Evolutionary conservation across 2,888 invertebrate species (phyloP).

Genomic region (Luperina testacea): DNA sequence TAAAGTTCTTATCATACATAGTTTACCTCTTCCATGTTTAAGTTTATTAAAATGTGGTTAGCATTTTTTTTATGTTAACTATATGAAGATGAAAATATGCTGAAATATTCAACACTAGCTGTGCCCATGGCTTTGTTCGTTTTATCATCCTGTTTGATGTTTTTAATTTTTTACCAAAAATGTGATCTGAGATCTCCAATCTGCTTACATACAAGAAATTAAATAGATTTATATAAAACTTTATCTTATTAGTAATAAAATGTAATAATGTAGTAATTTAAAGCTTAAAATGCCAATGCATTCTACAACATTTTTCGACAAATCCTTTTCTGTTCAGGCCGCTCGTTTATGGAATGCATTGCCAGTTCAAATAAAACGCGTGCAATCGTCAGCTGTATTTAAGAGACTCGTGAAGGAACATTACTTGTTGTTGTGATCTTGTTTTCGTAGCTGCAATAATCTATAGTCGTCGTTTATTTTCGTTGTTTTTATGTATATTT

Average conservation of each 20-base stretch:
- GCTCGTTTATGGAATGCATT: too few relatives aligned
- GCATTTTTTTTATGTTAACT: conserved; percentile 7
- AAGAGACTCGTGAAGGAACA: too few relatives aligned
- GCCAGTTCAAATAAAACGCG: too few relatives aligned
- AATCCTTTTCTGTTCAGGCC: too few relatives aligned
- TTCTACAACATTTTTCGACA: too few relatives aligned
- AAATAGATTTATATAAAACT: not conserved
- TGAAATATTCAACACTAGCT: not conserved
- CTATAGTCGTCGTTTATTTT: too few relatives aligned
- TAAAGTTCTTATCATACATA: conserved; percentile 61
- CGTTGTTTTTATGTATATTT: too few relatives aligned
- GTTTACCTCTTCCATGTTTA: conserved; percentile 39
- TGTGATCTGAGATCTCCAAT: not conserved
- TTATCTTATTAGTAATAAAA: not conserved
- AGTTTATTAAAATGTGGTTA: conserved; percentile 31
- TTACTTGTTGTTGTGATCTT: too few relatives aligned
- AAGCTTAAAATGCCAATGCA: too few relatives aligned
- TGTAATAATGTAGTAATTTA: too few relatives aligned
- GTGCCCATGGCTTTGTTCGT: not conserved
- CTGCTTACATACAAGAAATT: not conserved
- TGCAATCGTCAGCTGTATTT: too few relatives aligned
- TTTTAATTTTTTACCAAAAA: not conserved
- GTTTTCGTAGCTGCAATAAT: too few relatives aligned
- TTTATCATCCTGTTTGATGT: not conserved
- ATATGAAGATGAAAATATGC: conserved; percentile 8